A percentile compares a stretch with the other conserved stretches of the same genome.
phyloP scores from a whole-genome alignment of 1,140 invertebrate species.

The Papilio polytes region DNA sequence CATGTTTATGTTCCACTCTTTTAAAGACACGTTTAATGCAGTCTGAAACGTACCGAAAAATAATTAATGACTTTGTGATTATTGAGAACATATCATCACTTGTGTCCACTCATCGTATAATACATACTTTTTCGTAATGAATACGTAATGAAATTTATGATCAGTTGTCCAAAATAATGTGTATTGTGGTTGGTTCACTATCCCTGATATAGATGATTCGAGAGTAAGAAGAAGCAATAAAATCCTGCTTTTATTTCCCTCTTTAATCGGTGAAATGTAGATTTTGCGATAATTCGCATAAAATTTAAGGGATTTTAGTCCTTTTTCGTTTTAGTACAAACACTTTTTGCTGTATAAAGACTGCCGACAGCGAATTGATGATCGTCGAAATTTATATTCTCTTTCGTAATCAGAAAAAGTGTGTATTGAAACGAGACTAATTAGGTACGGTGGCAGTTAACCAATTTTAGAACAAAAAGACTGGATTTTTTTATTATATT shows the following conservation, averaged over 20 bases:
- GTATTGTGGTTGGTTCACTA: too few relatives aligned
- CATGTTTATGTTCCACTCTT: too few relatives aligned
- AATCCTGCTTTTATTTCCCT: not conserved
- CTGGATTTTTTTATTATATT: not conserved
- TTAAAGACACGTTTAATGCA: too few relatives aligned
- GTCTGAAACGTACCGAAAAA: too few relatives aligned
- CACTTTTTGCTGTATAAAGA: not conserved
- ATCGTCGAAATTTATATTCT: conserved; percentile 23
- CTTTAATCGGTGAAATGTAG: not conserved
- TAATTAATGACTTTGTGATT: too few relatives aligned
- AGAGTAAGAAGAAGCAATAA: too few relatives aligned
- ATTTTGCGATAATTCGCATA: not conserved
- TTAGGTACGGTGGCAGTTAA: not conserved
- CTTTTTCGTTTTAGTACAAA: conserved; percentile 4
- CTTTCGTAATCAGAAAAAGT: conserved; percentile 6
- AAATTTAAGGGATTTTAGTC: not conserved
- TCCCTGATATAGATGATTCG: too few relatives aligned
- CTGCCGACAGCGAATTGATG: conserved; percentile 19
- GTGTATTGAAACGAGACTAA: conserved; percentile 2
- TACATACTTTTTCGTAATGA: too few relatives aligned
- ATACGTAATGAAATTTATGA: too few relatives aligned
- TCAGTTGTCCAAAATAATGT: too few relatives aligned
- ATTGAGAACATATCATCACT: too few relatives aligned
- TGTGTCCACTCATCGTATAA: too few relatives aligned
- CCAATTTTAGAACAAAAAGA: not conserved